Conservation (phyloP, 2,797 vertebrate species). For the Euthynnus affinis region DNA sequence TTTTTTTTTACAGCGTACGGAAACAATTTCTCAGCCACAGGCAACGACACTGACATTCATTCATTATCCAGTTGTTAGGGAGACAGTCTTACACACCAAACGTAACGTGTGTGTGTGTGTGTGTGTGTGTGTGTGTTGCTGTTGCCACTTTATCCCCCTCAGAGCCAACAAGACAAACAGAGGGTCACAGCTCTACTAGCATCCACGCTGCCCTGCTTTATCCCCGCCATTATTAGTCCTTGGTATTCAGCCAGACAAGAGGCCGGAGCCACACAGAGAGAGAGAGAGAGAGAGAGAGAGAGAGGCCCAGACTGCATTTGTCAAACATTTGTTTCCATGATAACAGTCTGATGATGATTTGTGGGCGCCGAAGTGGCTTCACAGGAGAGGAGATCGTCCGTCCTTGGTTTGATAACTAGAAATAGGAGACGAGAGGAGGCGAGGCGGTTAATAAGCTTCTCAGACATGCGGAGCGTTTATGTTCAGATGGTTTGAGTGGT, state of each 20-base stretch:
- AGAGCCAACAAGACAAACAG: conserved; percentile 6
- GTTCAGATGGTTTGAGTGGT: neutral
- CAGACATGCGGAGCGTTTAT: conserved; percentile 22
- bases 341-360: conserved; percentile 30
- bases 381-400: conserved; percentile 26
- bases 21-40: neutral
- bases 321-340: conserved; percentile 35
- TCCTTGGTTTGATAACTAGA: conserved; percentile 29
- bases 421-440: conserved; percentile 5
- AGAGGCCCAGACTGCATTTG: conserved; percentile 22
- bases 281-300: no score
- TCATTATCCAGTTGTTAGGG: neutral
- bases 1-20: neutral
- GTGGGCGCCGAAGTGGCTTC: conserved; percentile 29
- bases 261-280: conserved; percentile 23
- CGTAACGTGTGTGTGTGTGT: neutral
- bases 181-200: neutral
- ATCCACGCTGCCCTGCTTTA: neutral
- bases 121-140: neutral
- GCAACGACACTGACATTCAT: neutral
- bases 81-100: no score
- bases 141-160: neutral
- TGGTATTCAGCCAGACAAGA: conserved; percentile 19
- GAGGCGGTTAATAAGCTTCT: conserved; percentile 11
- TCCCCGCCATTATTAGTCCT: conserved; percentile 12